phyloP scores from a whole-genome alignment of 1,140 invertebrate species.

The Orussus abietinus region DNA sequence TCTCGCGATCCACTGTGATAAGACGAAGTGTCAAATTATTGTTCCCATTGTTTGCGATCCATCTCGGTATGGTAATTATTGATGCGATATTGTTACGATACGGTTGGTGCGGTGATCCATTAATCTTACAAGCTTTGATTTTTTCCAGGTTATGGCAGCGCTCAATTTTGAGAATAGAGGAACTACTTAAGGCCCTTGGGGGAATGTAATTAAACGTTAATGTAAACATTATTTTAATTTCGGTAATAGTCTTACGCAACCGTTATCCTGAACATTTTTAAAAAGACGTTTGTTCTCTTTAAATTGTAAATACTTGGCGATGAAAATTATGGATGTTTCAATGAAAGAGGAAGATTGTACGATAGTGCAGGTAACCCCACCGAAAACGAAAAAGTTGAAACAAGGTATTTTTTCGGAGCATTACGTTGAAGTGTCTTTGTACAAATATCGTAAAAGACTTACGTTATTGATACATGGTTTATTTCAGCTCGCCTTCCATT shows the following conservation, averaged over 20 bases:
- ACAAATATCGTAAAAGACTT: slow-evolving; percentile 12
- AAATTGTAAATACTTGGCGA: slow-evolving; percentile 3
- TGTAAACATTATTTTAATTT: slow-evolving; percentile 3
- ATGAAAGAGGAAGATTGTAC: slow-evolving; percentile 24
- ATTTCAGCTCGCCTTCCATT: slow-evolving; percentile 44
- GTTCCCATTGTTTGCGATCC: too few relatives aligned
- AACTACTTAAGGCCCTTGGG: neutral
- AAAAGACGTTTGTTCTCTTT: slow-evolving; percentile 12
- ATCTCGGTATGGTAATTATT: slow-evolving; percentile 7
- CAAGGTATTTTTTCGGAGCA: slow-evolving; percentile 32
- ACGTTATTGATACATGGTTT: slow-evolving; percentile 3
- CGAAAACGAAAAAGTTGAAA: slow-evolving; percentile 37
- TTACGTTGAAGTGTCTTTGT: slow-evolving; percentile 9
- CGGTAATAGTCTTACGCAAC: neutral
- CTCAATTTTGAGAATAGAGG: slow-evolving; percentile 18
- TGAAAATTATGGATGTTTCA: slow-evolving; percentile 25
- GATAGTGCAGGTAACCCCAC: slow-evolving; percentile 16
- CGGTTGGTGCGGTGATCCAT: neutral
- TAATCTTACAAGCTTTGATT: neutral
- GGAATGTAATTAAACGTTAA: slow-evolving; percentile 3
- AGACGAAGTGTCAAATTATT: slow-evolving; percentile 17
- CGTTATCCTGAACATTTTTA: slow-evolving; percentile 3
- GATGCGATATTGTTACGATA: slow-evolving; percentile 6
- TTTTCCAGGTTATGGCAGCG: slow-evolving; percentile 21
- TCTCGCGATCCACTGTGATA: slow-evolving; percentile 9